phyloP scores from a whole-genome alignment of 2,113 vertebrate species.

The Muntiacus muntjak region DNA sequence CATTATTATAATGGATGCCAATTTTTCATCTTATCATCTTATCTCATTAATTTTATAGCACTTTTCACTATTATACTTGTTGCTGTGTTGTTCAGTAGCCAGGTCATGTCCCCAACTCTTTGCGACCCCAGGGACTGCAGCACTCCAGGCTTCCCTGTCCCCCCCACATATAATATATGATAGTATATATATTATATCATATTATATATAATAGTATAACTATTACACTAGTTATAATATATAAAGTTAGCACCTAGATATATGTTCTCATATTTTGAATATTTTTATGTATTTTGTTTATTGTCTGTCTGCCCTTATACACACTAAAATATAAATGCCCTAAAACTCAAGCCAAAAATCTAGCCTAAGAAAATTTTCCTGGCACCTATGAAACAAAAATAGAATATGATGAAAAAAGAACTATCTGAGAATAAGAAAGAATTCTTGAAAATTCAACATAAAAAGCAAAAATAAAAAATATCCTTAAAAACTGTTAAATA shows the following conservation, averaged over 20 bases:
- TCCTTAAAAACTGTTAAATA: background rate
- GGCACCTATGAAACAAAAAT: background rate
- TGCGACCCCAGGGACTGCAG: background rate
- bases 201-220: background rate
- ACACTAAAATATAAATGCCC: background rate
- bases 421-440: background rate
- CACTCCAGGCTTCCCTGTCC: background rate
- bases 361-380: background rate
- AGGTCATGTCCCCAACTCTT: background rate
- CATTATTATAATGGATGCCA: background rate
- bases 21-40: background rate
- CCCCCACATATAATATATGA: background rate
- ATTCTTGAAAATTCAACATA: background rate
- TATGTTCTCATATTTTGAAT: background rate
- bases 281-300: background rate
- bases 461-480: background rate
- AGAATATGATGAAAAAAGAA: background rate
- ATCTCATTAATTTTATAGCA: background rate
- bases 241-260: background rate
- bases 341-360: background rate
- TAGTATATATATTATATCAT: background rate
- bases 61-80: background rate
- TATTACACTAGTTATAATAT: background rate
- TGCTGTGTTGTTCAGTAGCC: background rate
- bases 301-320: background rate